Conservation (phyloP, 2,797 vertebrate genomes). For the Esox lucius region DNA sequence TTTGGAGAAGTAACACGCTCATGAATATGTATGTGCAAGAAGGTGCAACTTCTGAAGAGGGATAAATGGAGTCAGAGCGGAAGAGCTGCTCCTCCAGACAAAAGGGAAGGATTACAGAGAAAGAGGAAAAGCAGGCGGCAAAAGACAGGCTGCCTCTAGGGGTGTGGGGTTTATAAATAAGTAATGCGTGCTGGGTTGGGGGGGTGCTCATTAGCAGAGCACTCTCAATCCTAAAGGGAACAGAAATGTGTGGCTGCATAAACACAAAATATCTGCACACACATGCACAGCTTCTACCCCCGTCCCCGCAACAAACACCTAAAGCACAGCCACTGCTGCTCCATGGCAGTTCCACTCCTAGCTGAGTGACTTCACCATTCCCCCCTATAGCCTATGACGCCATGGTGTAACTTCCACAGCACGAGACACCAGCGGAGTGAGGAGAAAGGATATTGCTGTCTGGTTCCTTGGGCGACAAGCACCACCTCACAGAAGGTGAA, state of each 20-base stretch:
- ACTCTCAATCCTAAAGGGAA: slow-evolving; percentile 51
- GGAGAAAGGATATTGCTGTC: neutral
- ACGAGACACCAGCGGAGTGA: neutral
- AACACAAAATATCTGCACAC: slow-evolving; percentile 41
- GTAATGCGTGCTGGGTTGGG: slow-evolving; percentile 55
- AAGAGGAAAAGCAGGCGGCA: slow-evolving; percentile 25
- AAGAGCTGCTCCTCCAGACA: slow-evolving; percentile 34
- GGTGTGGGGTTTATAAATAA: slow-evolving; percentile 58
- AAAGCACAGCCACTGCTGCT: neutral
- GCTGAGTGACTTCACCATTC: neutral
- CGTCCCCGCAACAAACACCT: slow-evolving; percentile 14
- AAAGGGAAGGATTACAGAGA: slow-evolving; percentile 34
- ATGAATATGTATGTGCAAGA: slow-evolving; percentile 51
- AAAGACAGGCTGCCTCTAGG: slow-evolving; percentile 44
- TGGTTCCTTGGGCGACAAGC: neutral
- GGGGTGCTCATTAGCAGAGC: slow-evolving; percentile 53
- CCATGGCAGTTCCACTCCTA: neutral
- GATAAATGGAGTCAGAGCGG: slow-evolving; percentile 27
- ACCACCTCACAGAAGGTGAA: neutral
- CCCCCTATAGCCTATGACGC: neutral
- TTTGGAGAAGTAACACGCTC: slow-evolving; percentile 20
- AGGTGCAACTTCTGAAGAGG: slow-evolving; percentile 46
- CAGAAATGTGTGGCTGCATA: slow-evolving; percentile 35
- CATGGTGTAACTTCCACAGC: neutral
- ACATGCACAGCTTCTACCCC: neutral